phyloP scores from a whole-genome alignment of 2,888 invertebrate genomes.

The Dicyrtomina minuta region DNA sequence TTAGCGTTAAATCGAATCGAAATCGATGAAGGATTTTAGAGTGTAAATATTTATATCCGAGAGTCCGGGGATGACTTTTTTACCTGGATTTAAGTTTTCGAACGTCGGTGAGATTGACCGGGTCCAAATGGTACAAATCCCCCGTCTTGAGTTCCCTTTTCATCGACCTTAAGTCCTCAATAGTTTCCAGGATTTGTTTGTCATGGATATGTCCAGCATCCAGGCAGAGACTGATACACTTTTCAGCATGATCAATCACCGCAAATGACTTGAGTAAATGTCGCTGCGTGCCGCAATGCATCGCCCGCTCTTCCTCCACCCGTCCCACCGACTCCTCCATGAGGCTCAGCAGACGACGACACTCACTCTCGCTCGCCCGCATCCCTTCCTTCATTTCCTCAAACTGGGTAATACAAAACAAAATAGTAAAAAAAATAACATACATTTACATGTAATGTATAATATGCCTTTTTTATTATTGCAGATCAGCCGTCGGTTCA shows the following conservation, averaged over 20 bases:
- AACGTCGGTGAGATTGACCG: slow-evolving; percentile 30
- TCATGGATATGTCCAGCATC: slow-evolving; percentile 46
- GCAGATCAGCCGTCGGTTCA: too few relatives aligned
- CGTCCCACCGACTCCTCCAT: slow-evolving; percentile 63
- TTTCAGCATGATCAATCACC: slow-evolving; percentile 43
- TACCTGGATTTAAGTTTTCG: slow-evolving; percentile 33
- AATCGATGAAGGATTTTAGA: too few relatives aligned
- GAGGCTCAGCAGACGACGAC: slow-evolving; percentile 64
- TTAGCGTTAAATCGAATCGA: too few relatives aligned
- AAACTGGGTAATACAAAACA: slow-evolving; percentile 26
- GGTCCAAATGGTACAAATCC: slow-evolving; percentile 39
- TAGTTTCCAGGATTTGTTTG: slow-evolving; percentile 41
- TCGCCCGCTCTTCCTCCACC: slow-evolving; percentile 62
- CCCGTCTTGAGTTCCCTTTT: slow-evolving; percentile 49
- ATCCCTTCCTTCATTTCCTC: slow-evolving; percentile 37
- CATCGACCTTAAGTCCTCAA: slow-evolving; percentile 46
- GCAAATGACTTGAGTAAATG: slow-evolving; percentile 42
- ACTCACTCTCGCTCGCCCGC: slow-evolving; percentile 65
- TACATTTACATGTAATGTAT: not conserved
- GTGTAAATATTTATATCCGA: too few relatives aligned
- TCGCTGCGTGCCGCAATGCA: slow-evolving; percentile 54
- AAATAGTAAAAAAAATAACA: not conserved
- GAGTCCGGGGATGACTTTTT: too few relatives aligned
- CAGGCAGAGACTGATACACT: slow-evolving; percentile 47
- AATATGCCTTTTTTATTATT: not conserved